Evolutionary conservation across 2,888 invertebrate species (phyloP).

Genomic region (Melikaiella ostensackeni): DNA sequence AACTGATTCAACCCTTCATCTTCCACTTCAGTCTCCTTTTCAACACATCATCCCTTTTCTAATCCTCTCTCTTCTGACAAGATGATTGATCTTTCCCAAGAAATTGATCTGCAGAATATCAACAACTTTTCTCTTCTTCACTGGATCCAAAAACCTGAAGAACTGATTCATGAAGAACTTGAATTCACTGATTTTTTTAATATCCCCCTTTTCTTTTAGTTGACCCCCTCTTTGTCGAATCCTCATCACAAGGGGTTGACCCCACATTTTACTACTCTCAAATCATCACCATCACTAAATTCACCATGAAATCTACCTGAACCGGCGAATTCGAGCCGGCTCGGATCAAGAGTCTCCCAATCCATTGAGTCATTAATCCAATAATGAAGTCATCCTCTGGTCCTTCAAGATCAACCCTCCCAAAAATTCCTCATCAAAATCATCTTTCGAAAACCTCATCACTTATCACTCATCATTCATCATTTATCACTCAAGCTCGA

Average conservation of each 20-base stretch:
- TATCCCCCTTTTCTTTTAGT: not conserved
- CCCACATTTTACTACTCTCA: slow-evolving; percentile 8
- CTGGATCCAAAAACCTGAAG: too few relatives aligned
- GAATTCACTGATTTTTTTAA: too few relatives aligned
- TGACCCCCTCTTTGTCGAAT: slow-evolving; percentile 1
- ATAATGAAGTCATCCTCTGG: slow-evolving; percentile 42
- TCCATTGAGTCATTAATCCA: slow-evolving; percentile 54
- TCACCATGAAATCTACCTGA: not conserved
- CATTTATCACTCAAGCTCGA: not conserved
- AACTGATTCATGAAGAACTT: too few relatives aligned
- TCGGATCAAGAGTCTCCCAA: slow-evolving; percentile 52
- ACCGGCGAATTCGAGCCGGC: slow-evolving; percentile 41
- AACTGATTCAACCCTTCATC: too few relatives aligned
- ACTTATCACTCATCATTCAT: not conserved
- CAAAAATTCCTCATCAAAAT: not conserved
- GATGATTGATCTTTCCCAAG: not conserved
- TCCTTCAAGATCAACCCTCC: not conserved
- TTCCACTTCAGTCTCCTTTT: slow-evolving; percentile 45
- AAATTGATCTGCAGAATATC: not conserved
- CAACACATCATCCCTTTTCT: slow-evolving; percentile 44
- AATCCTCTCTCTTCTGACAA: slow-evolving; percentile 36
- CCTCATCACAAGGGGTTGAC: not conserved
- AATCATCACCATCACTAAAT: slow-evolving; percentile 14
- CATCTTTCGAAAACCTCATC: not conserved
- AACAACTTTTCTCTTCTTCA: too few relatives aligned